Base-by-base conservation (phyloP, 2,113 vertebrate genomes). In the Xyrauchen texanus region DNA sequence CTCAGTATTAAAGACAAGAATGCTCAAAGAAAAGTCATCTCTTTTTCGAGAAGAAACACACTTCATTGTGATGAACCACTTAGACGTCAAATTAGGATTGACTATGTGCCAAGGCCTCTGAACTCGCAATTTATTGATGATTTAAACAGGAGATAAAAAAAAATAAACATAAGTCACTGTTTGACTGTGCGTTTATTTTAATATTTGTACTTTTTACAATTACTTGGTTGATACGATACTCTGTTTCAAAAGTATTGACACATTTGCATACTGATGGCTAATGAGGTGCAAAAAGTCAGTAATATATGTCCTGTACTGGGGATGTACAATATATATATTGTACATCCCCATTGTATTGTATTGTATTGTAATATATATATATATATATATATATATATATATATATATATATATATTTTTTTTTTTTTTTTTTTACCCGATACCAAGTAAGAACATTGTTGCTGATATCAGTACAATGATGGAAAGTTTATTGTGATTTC, bases 1-100 rank as follows among this genome's bases (percentile, higher is more conserved):
- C 66, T 67, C 74, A 73, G 16, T 63, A 75, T 61, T 64, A 86
- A 86, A 76, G 79, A 72, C 81, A 79, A 79, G 58, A 85, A 82
- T 76, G 76, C 77, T 85, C 78, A 80, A 69, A 77, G 70, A 77
- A 81, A 44, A 53, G 62, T 70, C 57, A 68, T 74, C 68, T 81
- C 62, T 49, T 10, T 58, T n/a, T 79, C 16, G 11, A 15, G n/a
- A 45, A 62, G 65, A 67, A 21, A 49, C 11, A 10, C 13, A 73
- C 63, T 85, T 68, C 42, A 78, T 86, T 82, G 72, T 60, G 44
- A 83, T 57, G 11, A 57, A 5, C 12, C 78, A 64, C 15, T 4
- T 47, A 42, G 12, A 0, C 66, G 85, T 79, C 80, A 76, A 78
- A 82, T 83, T 8, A 82, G 81, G 65, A 45, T 75, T 78, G 60